These are phyloP conservation scores for Otocyon megalotis DNA, from an alignment of 2,113 vertebrate species.

Conservation along the genomic window DNA sequence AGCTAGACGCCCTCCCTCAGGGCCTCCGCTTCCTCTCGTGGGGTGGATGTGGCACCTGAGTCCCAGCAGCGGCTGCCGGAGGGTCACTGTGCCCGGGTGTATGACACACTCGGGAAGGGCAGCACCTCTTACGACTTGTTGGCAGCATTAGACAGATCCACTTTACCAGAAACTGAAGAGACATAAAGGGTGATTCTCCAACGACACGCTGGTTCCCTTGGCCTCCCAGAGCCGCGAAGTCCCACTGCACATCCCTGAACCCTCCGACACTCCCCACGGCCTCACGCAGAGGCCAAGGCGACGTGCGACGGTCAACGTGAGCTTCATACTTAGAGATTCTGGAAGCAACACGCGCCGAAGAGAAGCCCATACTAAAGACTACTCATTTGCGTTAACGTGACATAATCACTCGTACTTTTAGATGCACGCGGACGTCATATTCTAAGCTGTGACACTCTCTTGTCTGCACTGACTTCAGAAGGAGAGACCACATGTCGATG, in stretches of 20 bases:
- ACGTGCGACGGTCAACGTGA: not conserved
- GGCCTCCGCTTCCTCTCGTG: not conserved
- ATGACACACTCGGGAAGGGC: not conserved
- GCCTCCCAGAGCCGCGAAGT: rapidly evolving
- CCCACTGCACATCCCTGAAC: not conserved
- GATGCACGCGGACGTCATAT: not conserved
- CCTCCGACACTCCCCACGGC: no score
- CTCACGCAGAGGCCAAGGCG: not conserved
- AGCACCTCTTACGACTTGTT: rapidly evolving
- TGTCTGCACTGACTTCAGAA: not conserved
- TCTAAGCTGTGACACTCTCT: not conserved
- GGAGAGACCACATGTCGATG: not conserved
- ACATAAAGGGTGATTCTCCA: not conserved
- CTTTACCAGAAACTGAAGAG: not conserved
- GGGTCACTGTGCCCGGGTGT: not conserved
- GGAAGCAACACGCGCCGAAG: not conserved
- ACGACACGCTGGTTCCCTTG: not conserved
- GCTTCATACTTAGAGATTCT: not conserved
- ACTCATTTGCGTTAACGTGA: not conserved
- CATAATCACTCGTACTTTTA: not conserved
- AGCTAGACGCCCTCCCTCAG: no score
- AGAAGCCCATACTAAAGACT: not conserved
- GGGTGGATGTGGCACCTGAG: not conserved
- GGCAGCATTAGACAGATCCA: not conserved
- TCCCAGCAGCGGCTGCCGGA: rapidly evolving